Base-by-base conservation (phyloP, 2,113 vertebrate species). In the Tupaia chinensis region DNA sequence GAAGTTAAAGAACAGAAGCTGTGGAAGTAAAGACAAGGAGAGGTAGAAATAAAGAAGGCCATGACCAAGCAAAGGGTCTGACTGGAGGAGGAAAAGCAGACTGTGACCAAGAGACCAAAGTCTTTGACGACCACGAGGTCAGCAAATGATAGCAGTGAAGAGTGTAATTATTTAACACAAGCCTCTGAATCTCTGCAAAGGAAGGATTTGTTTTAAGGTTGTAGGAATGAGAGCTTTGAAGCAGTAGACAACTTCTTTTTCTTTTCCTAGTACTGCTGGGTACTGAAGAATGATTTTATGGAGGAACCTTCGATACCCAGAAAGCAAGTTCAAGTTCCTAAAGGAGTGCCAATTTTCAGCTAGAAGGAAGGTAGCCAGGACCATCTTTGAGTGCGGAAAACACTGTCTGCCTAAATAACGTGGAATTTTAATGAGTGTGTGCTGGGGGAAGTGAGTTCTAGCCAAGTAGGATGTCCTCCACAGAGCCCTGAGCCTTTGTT, bases 271-370 rank as follows among this genome's bases (percentile, higher is more conserved):
- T 94, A 70, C 29, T 54, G 25, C 82, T 93, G n/a, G 66, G 66
- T 65, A 88, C 89, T 84, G 56, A 93, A 56, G 56, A 84, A 32
- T 72, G 32, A 65, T 91, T 88, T 95, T 94, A 72, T 85, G 89
- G 56, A 13, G 10, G 80, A 82, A 78, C 5, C 13, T 78, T 86
- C 65, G 69, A 58, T 94, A 34, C 23, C n/a, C 20, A 87, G 92
- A 93, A 96, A 88, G 9, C 56, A 88, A 60, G 66, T 95, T 93
- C 56, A 88, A 60, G 66, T 95, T 93, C 58, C 23, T 93, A 83
- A 93, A 87, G 87, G 56, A 69, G 23, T 80, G 22, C 77, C 32
- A 85, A 27, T 61, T 95, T 91, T 94, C 83, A 95, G 20, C 44
- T 61, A 70, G 60, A 80, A 68, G 32, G 34, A 87, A n/a, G 44